Conservation (phyloP, 2,888 invertebrate species). For the Caenorhabditis afra region DNA sequence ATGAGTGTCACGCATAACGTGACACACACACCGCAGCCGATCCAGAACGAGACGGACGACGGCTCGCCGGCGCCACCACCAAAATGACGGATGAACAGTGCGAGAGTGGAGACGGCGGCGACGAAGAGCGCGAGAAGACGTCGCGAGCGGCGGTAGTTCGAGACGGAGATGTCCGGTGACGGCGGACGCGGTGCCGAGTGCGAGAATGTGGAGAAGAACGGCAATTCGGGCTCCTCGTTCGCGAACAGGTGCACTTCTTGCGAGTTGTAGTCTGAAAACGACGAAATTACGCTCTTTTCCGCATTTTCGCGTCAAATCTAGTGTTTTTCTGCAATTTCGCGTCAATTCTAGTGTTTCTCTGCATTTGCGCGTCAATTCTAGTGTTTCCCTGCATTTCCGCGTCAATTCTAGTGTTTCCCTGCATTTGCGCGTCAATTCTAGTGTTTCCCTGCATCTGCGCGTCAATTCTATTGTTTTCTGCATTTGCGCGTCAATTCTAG, state of each 20-base stretch:
- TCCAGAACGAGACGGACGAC: slow-evolving; percentile 27
- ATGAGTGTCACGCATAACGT: slow-evolving; percentile 6
- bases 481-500: background rate
- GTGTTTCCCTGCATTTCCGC: too few species aligned
- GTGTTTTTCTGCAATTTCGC: background rate
- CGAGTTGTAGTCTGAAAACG: slow-evolving; percentile 14
- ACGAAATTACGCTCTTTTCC: background rate
- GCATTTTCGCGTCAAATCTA: background rate
- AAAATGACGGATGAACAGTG: slow-evolving; percentile 7
- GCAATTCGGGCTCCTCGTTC: slow-evolving; percentile 50
- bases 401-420: too few species aligned
- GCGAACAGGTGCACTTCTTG: too few species aligned
- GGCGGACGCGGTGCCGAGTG: slow-evolving; percentile 29
- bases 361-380: background rate
- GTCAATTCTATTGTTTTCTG: background rate
- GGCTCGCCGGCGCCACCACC: too few species aligned
- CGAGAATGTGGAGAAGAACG: slow-evolving; percentile 46
- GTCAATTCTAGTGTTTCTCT: background rate
- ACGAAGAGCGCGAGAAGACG: slow-evolving; percentile 13
- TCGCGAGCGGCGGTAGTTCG: slow-evolving; percentile 14
- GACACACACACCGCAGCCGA: slow-evolving; percentile 23
- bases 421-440: too few species aligned
- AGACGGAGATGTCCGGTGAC: slow-evolving; percentile 41
- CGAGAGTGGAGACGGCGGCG: too few species aligned
- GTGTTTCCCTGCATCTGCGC: too few species aligned